phyloP scores from a whole-genome alignment of 2,113 vertebrate genomes.

The Burhinus oedicnemus region DNA sequence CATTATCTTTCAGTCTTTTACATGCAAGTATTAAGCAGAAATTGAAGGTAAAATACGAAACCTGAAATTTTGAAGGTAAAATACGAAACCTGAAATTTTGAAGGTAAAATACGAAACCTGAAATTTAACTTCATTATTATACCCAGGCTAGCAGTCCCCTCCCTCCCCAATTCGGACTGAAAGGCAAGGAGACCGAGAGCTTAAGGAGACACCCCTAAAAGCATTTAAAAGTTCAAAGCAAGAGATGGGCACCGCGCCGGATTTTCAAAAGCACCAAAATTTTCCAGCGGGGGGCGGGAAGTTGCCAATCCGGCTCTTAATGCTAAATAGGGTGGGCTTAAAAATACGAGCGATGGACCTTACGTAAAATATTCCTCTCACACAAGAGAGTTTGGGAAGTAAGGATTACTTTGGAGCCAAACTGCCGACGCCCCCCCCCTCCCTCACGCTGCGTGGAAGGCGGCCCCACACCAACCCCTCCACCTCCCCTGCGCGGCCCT shows the following conservation, averaged over 20 bases:
- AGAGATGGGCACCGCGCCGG: too few relatives aligned
- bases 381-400: too few relatives aligned
- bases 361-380: too few relatives aligned
- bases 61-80: neutral
- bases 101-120: neutral
- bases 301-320: too few relatives aligned
- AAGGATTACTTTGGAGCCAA: too few relatives aligned
- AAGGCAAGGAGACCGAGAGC: neutral
- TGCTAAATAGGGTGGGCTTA: too few relatives aligned
- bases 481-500: neutral
- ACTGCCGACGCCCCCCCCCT: too few relatives aligned
- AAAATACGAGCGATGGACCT: too few relatives aligned
- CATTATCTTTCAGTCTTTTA: neutral
- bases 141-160: neutral
- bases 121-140: neutral
- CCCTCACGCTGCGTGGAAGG: neutral
- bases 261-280: too few relatives aligned
- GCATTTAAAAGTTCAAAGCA: neutral
- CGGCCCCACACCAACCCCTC: neutral
- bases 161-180: too few relatives aligned
- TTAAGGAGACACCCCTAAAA: neutral
- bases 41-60: neutral
- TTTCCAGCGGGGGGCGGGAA: too few relatives aligned
- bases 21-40: neutral
- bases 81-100: fast-evolving